phyloP scores from a whole-genome alignment of 1,140 invertebrate species.

The Neodiprion fabricii region DNA sequence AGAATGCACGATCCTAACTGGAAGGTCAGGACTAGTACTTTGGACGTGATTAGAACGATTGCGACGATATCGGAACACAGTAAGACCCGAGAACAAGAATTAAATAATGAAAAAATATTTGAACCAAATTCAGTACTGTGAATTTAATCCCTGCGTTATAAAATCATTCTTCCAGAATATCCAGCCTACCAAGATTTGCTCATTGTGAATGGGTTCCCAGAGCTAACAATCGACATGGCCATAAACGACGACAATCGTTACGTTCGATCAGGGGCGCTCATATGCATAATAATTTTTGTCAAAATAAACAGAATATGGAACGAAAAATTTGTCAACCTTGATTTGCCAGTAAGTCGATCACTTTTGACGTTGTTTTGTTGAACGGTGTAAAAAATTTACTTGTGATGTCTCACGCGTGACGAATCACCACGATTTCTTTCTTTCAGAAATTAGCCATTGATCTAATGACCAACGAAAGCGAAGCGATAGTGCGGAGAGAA shows the following conservation, averaged over 20 bases:
- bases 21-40: constrained; percentile 76
- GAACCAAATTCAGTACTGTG: no score
- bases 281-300: constrained; percentile 71
- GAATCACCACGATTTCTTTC: neutral
- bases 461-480: constrained; percentile 71
- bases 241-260: constrained; percentile 74
- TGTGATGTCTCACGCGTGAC: neutral
- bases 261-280: constrained; percentile 74
- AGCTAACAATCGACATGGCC: constrained; percentile 69
- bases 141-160: neutral
- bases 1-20: constrained; percentile 75
- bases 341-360: constrained; percentile 66
- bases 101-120: neutral
- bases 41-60: constrained; percentile 75
- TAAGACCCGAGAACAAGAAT: constrained; percentile 52
- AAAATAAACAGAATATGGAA: constrained; percentile 72
- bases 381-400: no score
- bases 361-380: no score
- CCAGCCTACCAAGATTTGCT: constrained; percentile 78
- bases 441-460: constrained; percentile 69
- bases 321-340: constrained; percentile 63
- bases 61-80: constrained; percentile 72
- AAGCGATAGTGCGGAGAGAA: constrained; percentile 77
- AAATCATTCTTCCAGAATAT: constrained; percentile 67
- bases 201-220: constrained; percentile 69